phyloP scores from a whole-genome alignment of 2,888 invertebrate genomes.

The Tetranychus truncatus region DNA sequence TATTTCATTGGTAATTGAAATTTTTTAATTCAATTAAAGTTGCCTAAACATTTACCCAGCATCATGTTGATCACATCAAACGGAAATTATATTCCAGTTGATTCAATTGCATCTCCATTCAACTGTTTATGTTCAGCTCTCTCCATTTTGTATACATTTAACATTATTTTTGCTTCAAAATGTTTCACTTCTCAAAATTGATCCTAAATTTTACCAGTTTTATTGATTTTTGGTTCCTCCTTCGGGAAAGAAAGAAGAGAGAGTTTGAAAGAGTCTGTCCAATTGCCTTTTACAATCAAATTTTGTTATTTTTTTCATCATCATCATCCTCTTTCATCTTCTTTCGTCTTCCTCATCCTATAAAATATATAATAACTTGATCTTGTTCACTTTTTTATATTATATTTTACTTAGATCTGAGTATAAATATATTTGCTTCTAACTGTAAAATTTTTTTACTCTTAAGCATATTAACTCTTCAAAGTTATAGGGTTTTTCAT shows the following conservation, averaged over 20 bases:
- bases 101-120: too few species aligned
- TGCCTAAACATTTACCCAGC: too few species aligned
- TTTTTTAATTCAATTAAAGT: too few species aligned
- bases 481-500: background rate
- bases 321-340: background rate
- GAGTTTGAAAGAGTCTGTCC: background rate
- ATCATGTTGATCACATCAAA: too few species aligned
- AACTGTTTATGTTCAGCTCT: too few species aligned
- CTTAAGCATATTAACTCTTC: background rate
- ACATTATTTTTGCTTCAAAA: too few species aligned
- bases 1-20: too few species aligned
- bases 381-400: background rate
- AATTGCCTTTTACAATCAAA: background rate
- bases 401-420: background rate
- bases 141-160: too few species aligned
- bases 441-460: background rate
- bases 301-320: background rate
- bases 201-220: background rate
- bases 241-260: too few species aligned
- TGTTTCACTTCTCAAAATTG: background rate
- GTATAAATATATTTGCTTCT: background rate
- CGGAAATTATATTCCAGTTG: too few species aligned
- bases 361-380: background rate
- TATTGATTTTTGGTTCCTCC: background rate
- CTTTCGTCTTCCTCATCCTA: background rate